Percentiles rank a stretch among this genome's conserved stretches.
These are phyloP conservation scores for Argya squamiceps DNA, from an alignment of 2,797 vertebrate species.

Conservation along the genomic window DNA sequence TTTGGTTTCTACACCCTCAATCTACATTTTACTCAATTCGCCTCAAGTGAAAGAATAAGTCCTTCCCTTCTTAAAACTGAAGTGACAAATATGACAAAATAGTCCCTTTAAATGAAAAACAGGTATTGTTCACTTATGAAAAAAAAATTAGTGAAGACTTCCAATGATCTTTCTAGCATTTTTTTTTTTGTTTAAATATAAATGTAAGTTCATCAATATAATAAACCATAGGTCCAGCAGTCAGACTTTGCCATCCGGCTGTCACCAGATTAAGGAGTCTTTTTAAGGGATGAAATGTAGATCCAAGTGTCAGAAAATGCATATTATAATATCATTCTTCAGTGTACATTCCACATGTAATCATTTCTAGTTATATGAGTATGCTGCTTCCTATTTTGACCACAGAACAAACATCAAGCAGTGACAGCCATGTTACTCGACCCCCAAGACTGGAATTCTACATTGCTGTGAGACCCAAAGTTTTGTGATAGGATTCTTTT, in stretches of 20 bases:
- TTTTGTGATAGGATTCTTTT: not conserved
- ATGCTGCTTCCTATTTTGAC: not conserved
- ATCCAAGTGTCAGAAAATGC: not conserved
- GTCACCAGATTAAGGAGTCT: not conserved
- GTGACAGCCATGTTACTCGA: not conserved
- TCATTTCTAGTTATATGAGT: not conserved
- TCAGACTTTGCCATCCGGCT: not conserved
- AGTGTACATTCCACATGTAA: not conserved
- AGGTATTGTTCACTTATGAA: not conserved
- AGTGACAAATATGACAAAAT: not conserved
- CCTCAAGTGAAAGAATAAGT: not conserved
- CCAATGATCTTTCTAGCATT: not conserved
- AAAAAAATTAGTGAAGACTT: not conserved
- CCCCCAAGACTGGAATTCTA: not conserved
- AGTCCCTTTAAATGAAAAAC: fast-evolving
- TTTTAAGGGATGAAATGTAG: not conserved
- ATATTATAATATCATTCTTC: not conserved
- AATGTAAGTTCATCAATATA: not conserved
- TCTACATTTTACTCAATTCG: not conserved
- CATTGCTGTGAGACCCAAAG: fast-evolving
- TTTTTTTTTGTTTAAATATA: not conserved
- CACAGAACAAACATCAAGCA: not conserved
- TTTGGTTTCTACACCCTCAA: not conserved
- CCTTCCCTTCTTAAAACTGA: not conserved
- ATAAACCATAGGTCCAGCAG: not conserved